Evolutionary conservation across 1,140 invertebrate genomes (phyloP).

Genomic region (Zeugodacus cucurbitae): DNA sequence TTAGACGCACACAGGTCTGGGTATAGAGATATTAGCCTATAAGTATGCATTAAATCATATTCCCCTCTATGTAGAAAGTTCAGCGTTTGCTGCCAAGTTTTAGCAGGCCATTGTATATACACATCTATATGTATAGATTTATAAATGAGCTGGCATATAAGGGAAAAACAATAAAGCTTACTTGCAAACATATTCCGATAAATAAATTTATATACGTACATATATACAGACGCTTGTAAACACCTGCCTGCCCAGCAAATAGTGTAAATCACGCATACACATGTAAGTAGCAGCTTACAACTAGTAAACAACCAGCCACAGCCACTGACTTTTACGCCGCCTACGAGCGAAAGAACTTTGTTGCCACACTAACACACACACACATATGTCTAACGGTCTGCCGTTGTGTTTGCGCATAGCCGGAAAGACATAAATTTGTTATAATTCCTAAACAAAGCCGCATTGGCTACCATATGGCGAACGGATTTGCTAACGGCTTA

Average conservation of each 20-base stretch:
- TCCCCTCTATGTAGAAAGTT: no score
- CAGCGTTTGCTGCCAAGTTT: no score
- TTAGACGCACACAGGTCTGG: no score
- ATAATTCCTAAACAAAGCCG: slow-evolving; percentile 10
- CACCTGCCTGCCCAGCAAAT: not conserved
- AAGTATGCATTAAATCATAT: no score
- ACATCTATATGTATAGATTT: no score
- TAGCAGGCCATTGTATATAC: no score
- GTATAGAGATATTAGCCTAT: no score
- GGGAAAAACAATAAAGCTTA: no score
- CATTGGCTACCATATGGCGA: not conserved
- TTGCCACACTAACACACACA: not conserved
- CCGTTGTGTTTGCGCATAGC: not conserved
- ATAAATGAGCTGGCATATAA: no score
- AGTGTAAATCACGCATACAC: not conserved
- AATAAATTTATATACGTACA: no score
- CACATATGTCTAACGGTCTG: not conserved
- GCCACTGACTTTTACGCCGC: not conserved
- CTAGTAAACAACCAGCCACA: not conserved
- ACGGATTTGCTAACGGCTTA: not conserved
- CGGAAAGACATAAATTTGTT: not conserved
- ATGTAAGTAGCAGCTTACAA: not conserved
- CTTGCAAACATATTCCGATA: no score
- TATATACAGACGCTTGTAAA: not conserved
- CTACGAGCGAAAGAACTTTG: not conserved